phyloP scores from a whole-genome alignment of 2,888 invertebrate genomes.

The Nomada ferruginata region DNA sequence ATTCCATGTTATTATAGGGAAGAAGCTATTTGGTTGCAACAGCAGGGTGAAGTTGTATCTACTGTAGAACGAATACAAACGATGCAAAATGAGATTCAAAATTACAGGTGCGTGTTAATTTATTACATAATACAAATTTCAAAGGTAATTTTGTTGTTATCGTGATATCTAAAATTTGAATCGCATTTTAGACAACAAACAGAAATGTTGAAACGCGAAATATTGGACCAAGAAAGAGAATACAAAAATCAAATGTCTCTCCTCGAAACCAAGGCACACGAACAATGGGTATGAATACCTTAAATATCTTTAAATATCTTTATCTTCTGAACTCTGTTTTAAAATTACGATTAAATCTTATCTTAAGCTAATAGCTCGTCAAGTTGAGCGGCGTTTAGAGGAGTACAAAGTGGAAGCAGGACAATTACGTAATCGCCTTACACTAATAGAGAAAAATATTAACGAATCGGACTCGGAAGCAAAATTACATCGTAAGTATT shows the following conservation, averaged over 20 bases:
- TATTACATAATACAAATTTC: not conserved
- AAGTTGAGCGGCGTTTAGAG: constrained; percentile 92
- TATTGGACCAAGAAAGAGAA: constrained; percentile 93
- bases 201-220: constrained; percentile 91
- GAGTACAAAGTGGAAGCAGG: constrained; percentile 91
- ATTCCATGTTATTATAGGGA: constrained; percentile 86
- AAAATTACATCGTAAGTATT: constrained; percentile 85
- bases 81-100: constrained; percentile 92
- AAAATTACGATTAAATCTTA: constrained; percentile 31
- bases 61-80: constrained; percentile 92
- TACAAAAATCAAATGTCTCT: constrained; percentile 89
- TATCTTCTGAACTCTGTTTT: not conserved
- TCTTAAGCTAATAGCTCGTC: constrained; percentile 89
- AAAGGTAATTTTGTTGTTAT: constrained; percentile 1
- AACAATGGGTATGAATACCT: constrained; percentile 88
- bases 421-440: constrained; percentile 87
- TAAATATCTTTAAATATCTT: not conserved
- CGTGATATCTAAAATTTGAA: not conserved
- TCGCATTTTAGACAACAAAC: constrained; percentile 86
- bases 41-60: constrained; percentile 92
- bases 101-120: constrained; percentile 88
- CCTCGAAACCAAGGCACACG: constrained; percentile 93
- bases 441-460: constrained; percentile 85
- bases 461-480: constrained; percentile 84
- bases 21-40: constrained; percentile 91